These are phyloP conservation scores for Aphelenchoides fujianensis DNA, from an alignment of 1,140 invertebrate species.

Conservation along the genomic window DNA sequence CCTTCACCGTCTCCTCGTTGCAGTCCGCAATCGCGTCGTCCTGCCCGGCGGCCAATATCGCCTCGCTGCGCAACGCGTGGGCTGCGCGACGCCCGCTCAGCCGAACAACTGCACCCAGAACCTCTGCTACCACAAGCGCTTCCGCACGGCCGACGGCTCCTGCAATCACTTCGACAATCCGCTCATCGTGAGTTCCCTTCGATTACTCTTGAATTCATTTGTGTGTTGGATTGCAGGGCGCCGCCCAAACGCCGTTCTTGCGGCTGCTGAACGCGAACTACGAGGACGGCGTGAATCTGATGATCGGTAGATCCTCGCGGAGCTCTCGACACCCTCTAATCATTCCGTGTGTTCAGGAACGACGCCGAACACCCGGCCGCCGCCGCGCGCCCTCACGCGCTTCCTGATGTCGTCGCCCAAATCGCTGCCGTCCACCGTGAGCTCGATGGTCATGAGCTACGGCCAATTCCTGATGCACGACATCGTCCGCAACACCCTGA, in stretches of 20 bases:
- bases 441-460: slow-evolving; percentile 42
- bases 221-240: slow-evolving; percentile 26
- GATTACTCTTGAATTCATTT: no score
- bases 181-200: neutral
- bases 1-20: neutral
- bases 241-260: slow-evolving; percentile 38
- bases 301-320: slow-evolving; percentile 40
- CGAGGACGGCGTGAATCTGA: slow-evolving; percentile 39
- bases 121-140: slow-evolving; percentile 40
- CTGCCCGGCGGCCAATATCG: slow-evolving; percentile 39
- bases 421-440: slow-evolving; percentile 32
- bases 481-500: slow-evolving; percentile 34
- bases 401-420: slow-evolving; percentile 28
- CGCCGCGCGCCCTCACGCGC: slow-evolving; percentile 35
- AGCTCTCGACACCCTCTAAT: neutral
- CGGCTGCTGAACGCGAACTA: slow-evolving; percentile 42
- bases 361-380: slow-evolving; percentile 22
- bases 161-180: slow-evolving; percentile 42
- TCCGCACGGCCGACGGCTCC: slow-evolving; percentile 45
- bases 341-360: slow-evolving; percentile 19
- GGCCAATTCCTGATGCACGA: slow-evolving; percentile 50
- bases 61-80: slow-evolving; percentile 23
- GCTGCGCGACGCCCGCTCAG: slow-evolving; percentile 42
- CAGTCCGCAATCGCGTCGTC: slow-evolving; percentile 34
- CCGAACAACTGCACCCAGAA: slow-evolving; percentile 40